Evolutionary conservation across 2,888 invertebrate genomes (phyloP).

Genomic region (Hecatera dysodea): DNA sequence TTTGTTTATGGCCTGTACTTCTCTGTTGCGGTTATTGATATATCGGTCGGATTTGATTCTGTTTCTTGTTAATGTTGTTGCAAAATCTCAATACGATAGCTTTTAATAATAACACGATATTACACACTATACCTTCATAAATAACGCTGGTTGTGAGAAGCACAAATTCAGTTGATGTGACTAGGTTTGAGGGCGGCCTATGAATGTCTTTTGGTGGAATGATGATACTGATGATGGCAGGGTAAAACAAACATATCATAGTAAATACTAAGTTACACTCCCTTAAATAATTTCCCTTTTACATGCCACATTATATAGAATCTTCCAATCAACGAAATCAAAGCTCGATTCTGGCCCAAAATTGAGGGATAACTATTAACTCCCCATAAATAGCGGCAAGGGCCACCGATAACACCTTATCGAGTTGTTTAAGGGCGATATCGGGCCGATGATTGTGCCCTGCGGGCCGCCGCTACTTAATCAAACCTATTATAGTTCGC

Average conservation of each 20-base stretch:
- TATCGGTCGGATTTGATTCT: neutral
- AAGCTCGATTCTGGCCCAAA: conserved; percentile 62
- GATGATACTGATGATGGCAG: neutral
- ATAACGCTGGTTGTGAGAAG: neutral
- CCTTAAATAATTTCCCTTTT: neutral
- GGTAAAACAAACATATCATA: neutral
- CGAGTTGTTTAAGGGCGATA: conserved; percentile 86
- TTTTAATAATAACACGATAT: neutral
- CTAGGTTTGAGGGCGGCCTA: neutral
- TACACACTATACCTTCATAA: neutral
- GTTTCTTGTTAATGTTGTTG: neutral
- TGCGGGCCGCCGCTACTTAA: conserved; percentile 79
- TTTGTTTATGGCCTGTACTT: neutral
- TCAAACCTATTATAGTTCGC: conserved; percentile 78
- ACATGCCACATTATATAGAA: conserved; percentile 15
- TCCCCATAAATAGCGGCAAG: conserved; percentile 84
- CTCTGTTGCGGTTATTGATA: neutral
- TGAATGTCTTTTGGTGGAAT: neutral
- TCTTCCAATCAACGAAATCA: conserved; percentile 61
- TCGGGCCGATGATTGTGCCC: conserved; percentile 84
- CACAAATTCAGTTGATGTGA: neutral
- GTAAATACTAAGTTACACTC: neutral
- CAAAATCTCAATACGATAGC: neutral
- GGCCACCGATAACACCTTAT: conserved; percentile 87
- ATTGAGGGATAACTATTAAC: conserved; percentile 85